Conservation (phyloP, 1,140 invertebrate species). For the Bactericera cockerelli region DNA sequence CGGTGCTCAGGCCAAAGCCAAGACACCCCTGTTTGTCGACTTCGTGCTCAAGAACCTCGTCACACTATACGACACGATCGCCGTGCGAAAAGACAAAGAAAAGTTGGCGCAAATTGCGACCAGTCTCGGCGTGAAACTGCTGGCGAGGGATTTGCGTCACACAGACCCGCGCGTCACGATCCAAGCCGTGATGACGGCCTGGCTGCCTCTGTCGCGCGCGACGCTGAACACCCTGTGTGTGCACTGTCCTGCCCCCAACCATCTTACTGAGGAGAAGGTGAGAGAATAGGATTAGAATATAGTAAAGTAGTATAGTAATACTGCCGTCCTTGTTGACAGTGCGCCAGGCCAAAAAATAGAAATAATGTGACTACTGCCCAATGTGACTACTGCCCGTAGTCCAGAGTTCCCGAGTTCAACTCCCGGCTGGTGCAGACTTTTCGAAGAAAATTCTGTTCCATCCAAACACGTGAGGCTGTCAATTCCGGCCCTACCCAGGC, state of each 20-base stretch:
- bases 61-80: constrained; percentile 73
- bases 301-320: too few relatives aligned
- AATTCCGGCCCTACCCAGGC: too few relatives aligned
- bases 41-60: constrained; percentile 90
- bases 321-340: too few relatives aligned
- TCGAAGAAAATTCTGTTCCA: too few relatives aligned
- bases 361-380: too few relatives aligned
- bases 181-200: constrained; percentile 67
- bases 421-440: too few relatives aligned
- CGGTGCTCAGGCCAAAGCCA: constrained; percentile 87
- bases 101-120: constrained; percentile 65
- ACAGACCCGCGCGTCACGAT: constrained; percentile 62
- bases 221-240: constrained; percentile 64
- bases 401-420: too few relatives aligned
- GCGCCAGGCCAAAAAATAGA: too few relatives aligned
- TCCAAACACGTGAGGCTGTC: too few relatives aligned
- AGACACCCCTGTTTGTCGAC: constrained; percentile 92
- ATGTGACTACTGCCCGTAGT: too few relatives aligned
- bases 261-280: constrained; percentile 56
- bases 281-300: too few relatives aligned
- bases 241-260: constrained; percentile 62
- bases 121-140: constrained; percentile 64
- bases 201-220: constrained; percentile 71
- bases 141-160: constrained; percentile 56
- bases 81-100: constrained; percentile 55